Conservation (phyloP, 2,797 vertebrate species). For the Chelmon rostratus region DNA sequence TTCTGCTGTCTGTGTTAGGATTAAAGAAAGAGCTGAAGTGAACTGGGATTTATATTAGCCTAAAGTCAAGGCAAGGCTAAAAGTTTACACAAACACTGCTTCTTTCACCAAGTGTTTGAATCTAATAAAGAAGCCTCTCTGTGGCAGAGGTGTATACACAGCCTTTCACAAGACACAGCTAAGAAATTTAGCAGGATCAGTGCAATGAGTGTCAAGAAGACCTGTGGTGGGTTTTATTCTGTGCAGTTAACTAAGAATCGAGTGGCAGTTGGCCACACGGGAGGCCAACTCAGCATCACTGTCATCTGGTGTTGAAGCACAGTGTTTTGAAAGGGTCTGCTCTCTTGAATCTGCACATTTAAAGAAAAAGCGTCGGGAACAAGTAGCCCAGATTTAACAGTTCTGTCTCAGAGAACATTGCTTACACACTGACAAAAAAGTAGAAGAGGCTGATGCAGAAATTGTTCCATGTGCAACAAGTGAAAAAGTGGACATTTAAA, state of each 20-base stretch:
- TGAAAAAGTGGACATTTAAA: not conserved
- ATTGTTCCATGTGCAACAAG: not conserved
- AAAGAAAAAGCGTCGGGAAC: too few relatives aligned
- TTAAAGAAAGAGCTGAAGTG: not conserved
- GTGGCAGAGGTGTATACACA: not conserved
- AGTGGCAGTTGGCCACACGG: too few relatives aligned
- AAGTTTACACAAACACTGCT: not conserved
- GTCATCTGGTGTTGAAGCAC: not conserved
- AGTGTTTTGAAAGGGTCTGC: not conserved
- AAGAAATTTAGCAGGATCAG: not conserved
- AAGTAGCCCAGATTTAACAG: too few relatives aligned
- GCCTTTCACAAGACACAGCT: not conserved
- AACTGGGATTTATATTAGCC: not conserved
- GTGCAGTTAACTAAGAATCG: too few relatives aligned
- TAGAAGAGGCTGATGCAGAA: not conserved
- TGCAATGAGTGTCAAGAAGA: too few relatives aligned
- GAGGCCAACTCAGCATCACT: not conserved
- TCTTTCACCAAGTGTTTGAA: not conserved
- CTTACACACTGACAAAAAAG: not conserved
- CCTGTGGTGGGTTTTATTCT: not conserved
- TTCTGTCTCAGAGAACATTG: not conserved
- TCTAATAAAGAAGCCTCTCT: too few relatives aligned
- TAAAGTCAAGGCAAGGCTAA: not conserved
- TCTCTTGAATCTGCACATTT: not conserved
- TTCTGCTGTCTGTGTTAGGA: not conserved